Percentiles rank a stretch among this genome's conserved stretches.
Evolutionary conservation across 2,888 invertebrate species (phyloP).

Genomic region (Troides helena): DNA sequence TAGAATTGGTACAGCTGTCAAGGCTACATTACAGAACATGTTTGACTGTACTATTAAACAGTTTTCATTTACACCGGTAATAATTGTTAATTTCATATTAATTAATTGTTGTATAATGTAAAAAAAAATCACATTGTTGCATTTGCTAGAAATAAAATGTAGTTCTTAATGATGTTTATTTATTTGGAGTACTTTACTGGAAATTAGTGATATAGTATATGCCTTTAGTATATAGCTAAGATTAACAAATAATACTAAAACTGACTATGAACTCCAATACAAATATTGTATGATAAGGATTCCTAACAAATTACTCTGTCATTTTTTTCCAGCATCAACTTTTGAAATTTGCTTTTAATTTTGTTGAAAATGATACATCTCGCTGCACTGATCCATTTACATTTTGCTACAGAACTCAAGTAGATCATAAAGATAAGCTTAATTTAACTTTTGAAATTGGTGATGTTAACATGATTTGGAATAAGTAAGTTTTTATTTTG

Average conservation of each 20-base stretch:
- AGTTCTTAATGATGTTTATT: background rate
- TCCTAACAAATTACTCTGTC: background rate
- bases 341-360: slow-evolving; percentile 60
- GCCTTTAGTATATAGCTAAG: too few relatives aligned
- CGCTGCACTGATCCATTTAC: slow-evolving; percentile 55
- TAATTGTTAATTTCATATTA: background rate
- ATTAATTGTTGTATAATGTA: background rate
- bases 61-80: slow-evolving; percentile 67
- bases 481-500: slow-evolving; percentile 53
- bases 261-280: background rate
- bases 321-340: slow-evolving; percentile 60
- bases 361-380: slow-evolving; percentile 59
- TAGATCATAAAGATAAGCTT: slow-evolving; percentile 57
- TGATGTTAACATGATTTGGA: slow-evolving; percentile 63
- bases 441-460: slow-evolving; percentile 60
- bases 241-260: background rate
- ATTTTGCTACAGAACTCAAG: slow-evolving; percentile 55
- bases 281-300: too few relatives aligned
- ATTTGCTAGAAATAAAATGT: background rate
- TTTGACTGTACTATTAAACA: slow-evolving; percentile 74
- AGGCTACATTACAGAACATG: slow-evolving; percentile 54
- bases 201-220: too few relatives aligned
- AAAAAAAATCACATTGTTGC: too few relatives aligned
- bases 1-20: slow-evolving; percentile 57
- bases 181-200: background rate